Conservation (phyloP, 2,888 invertebrate species). For the Dorcus hopei region DNA sequence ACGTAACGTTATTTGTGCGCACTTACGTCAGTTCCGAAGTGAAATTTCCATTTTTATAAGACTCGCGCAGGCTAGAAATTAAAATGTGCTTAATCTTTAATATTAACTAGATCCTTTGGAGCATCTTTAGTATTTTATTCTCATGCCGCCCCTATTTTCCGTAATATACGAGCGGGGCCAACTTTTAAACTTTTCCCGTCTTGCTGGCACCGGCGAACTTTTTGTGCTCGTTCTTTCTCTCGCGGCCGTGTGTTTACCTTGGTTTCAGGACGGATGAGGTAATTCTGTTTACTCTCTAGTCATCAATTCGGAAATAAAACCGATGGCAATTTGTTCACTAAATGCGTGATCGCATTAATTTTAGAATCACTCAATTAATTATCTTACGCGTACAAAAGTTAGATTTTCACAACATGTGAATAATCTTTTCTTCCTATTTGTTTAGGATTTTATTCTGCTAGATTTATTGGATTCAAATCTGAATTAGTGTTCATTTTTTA, state of each 20-base stretch:
- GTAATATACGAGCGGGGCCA: slow-evolving; percentile 28
- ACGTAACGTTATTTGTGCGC: too few relatives aligned
- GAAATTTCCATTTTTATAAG: slow-evolving; percentile 13
- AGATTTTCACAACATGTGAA: too few relatives aligned
- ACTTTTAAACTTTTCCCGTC: slow-evolving; percentile 30
- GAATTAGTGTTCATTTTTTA: too few relatives aligned
- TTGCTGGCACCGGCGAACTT: slow-evolving; percentile 25
- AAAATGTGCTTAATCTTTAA: slow-evolving; percentile 15
- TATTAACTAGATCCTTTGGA: slow-evolving; percentile 15
- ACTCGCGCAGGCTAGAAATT: slow-evolving; percentile 5
- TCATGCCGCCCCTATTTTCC: slow-evolving; percentile 23
- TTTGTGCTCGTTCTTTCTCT: slow-evolving; percentile 29
- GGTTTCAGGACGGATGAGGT: slow-evolving; percentile 30
- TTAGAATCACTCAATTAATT: too few relatives aligned
- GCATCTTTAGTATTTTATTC: slow-evolving; percentile 26
- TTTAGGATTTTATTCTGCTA: too few relatives aligned
- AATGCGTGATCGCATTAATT: too few relatives aligned
- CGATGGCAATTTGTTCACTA: too few relatives aligned
- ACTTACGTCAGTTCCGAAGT: too few relatives aligned
- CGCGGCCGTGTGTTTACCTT: slow-evolving; percentile 29
- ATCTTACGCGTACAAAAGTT: too few relatives aligned
- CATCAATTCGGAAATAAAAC: not conserved
- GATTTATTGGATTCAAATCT: too few relatives aligned
- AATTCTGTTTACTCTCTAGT: slow-evolving; percentile 32
- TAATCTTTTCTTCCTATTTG: too few relatives aligned